Conservation (phyloP, 2,797 vertebrate species). For the Nannoperca australis region DNA sequence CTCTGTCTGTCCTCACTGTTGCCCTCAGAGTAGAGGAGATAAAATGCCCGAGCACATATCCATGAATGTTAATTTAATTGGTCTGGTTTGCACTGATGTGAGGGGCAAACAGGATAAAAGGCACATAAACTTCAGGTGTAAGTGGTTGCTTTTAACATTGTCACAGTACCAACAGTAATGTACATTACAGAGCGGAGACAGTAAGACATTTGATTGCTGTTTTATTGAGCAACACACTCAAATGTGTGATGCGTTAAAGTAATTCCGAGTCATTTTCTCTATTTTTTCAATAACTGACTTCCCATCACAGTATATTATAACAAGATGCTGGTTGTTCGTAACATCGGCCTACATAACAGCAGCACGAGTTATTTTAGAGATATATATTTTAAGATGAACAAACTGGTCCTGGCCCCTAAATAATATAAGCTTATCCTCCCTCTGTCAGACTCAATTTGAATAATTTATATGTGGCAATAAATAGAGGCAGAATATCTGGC, state of each 20-base stretch:
- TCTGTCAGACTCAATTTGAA: slow-evolving; percentile 75
- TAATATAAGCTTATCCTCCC: slow-evolving; percentile 75
- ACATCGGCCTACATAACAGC: slow-evolving; percentile 45
- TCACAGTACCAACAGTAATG: slow-evolving; percentile 11
- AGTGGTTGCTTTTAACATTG: slow-evolving; percentile 35
- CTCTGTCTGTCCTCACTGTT: slow-evolving; percentile 54
- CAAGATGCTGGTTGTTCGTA: slow-evolving; percentile 33
- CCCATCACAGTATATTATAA: slow-evolving; percentile 15
- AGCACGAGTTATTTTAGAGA: slow-evolving; percentile 46
- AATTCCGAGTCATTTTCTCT: slow-evolving; percentile 35
- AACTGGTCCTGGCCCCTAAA: slow-evolving; percentile 62
- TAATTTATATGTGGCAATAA: slow-evolving; percentile 75
- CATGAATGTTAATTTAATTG: slow-evolving; percentile 73
- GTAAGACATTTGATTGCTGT: slow-evolving; percentile 17
- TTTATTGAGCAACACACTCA: slow-evolving; percentile 33
- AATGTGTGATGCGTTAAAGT: slow-evolving; percentile 23
- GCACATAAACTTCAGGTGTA: slow-evolving; percentile 48
- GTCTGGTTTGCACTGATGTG: slow-evolving; percentile 33
- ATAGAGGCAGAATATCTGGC: slow-evolving; percentile 68
- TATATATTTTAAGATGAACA: slow-evolving; percentile 60
- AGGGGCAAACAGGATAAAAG: slow-evolving; percentile 64
- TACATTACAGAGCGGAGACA: background rate
- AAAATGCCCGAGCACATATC: slow-evolving; percentile 61
- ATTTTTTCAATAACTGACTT: slow-evolving; percentile 29
- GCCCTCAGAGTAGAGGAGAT: slow-evolving; percentile 58